Percentiles rank a stretch among this genome's conserved stretches.
These are phyloP conservation scores for Hydrozoanthus gracilis DNA, from an alignment of 92 coral and sea anemone genomes.

Conservation along the genomic window DNA sequence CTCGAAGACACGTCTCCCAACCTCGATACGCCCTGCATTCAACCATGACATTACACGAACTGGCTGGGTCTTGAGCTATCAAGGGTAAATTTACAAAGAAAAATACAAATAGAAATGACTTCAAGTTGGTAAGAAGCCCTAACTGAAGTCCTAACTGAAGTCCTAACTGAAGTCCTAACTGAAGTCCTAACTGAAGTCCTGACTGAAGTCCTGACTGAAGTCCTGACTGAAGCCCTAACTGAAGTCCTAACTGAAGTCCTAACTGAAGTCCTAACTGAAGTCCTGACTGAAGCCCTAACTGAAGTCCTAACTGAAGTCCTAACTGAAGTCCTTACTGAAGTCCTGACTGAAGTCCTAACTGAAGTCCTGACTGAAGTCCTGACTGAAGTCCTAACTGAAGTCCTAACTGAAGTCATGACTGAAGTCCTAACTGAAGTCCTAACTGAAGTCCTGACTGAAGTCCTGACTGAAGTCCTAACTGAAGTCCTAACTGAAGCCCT, in stretches of 20 bases:
- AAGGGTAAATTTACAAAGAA: no score
- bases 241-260: constrained; percentile 9
- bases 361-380: constrained; percentile 4
- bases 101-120: no score
- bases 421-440: constrained; percentile 9
- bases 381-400: constrained; percentile 16
- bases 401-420: constrained; percentile 4
- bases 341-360: neutral
- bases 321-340: neutral
- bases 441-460: constrained; percentile 11
- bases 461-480: constrained; percentile 10
- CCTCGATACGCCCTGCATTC: no score
- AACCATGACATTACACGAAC: no score
- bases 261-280: constrained; percentile 9
- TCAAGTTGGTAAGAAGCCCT: no score
- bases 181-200: constrained; percentile 16
- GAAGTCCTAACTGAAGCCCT: constrained; percentile 10
- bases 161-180: constrained; percentile 1
- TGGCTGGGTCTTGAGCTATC: no score
- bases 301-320: neutral
- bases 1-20: no score
- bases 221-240: constrained; percentile 5
- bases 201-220: constrained; percentile 6
- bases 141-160: neutral
- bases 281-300: neutral